Conservation (phyloP, 2,113 vertebrate species). For the Tonatia bakeri region DNA sequence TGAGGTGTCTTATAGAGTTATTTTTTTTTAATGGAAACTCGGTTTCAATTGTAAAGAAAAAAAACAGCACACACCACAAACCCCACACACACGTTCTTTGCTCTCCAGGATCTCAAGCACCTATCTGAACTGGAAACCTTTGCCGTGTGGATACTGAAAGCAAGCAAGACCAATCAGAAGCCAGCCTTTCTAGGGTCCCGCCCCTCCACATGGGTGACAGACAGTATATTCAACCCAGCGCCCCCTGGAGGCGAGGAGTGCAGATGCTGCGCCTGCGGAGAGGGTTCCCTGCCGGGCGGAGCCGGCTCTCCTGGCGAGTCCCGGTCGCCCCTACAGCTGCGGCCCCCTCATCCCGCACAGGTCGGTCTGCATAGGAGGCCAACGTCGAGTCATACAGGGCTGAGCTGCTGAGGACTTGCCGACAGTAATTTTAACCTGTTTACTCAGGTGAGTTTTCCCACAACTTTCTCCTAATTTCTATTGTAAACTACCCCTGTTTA, state of each 20-base stretch:
- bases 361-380: too few species aligned
- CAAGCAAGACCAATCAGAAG: constrained; percentile 35
- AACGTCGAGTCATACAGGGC: not conserved
- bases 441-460: not conserved
- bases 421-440: not conserved
- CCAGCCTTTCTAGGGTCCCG: not conserved
- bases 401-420: not conserved
- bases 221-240: not conserved
- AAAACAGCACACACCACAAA: not conserved
- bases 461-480: not conserved
- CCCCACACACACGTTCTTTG: not conserved
- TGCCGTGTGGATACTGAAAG: not conserved
- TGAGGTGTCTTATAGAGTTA: not conserved
- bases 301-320: not conserved
- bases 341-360: not conserved
- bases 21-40: not conserved
- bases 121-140: not conserved
- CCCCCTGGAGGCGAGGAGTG: constrained; percentile 45
- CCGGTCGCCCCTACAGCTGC: rapidly evolving
- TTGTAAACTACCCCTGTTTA: not conserved
- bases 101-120: not conserved
- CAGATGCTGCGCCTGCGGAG: not conserved
- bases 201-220: not conserved
- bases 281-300: not conserved
- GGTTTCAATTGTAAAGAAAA: not conserved